Base-by-base conservation (phyloP, 2,113 vertebrate species). In the Laticauda laticaudata region DNA sequence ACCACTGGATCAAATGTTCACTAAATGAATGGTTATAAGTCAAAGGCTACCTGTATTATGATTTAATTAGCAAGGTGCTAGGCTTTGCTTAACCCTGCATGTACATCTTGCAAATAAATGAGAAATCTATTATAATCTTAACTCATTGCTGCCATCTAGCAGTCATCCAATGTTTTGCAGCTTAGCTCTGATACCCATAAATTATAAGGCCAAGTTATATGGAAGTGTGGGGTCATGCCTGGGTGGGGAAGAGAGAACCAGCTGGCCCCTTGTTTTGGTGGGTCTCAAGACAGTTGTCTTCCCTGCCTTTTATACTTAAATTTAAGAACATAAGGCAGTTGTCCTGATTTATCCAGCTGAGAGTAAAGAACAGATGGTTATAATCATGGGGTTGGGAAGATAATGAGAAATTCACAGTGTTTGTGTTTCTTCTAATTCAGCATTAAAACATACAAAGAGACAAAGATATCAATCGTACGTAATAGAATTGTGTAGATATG, bases 401-500 rank as follows among this genome's bases (percentile, higher is more conserved):
- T 93, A 95, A 94, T 51, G 88, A 43, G n/a, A 91, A 87, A 91
- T 93, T 93, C 59, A 93, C 92, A 93, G 18, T 90, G 15, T 12
- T 61, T 75, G 57, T 90, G 88, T 95, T 93, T 93, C 69, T 96
- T 92, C 1, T 94, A 94, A 94, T 90, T 92, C 90, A 45, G 21
- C 88, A 89, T 48, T 90, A 92, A 95, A 45, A 39, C 92, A 89
- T 90, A 94, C 93, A 92, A 94, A 81, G 45, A 56, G 39, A 85
- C 54, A 48, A 93, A 53, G 20, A 90, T 93, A 75, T 94, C 86
- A 93, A 95, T 94, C 93, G 87, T 92, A 94, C 93, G 87, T 94
- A 95, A 97, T 95, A 53, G 64, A 92, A 94, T 96, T 96, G 51
- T 55, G 85, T 86, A 94, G 93, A 21, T 91, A 95, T 39, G 91